Base-by-base conservation (phyloP, 2,113 vertebrate genomes). In the Hippocampus mohnikei region DNA sequence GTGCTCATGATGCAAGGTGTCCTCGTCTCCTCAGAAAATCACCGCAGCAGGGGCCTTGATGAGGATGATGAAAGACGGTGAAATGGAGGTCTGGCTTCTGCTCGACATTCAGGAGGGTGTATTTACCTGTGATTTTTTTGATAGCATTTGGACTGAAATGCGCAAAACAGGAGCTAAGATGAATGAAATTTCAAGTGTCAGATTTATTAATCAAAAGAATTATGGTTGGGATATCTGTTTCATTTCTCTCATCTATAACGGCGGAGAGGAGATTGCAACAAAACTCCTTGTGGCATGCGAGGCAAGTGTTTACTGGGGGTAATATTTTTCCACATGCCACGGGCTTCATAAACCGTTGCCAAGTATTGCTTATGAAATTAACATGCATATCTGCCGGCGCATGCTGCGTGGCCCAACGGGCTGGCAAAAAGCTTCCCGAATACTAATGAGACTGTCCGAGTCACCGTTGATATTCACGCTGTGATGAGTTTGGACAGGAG, bases 61-160 rank as follows among this genome's bases (percentile, higher is more conserved):
- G 81, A 81, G 71, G 85, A 81, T 88, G 90, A 89, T 89, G 87
- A 88, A 88, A 91, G 74, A 61, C 37, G 37, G 40, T 82, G 88
- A 87, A 91, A 91, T 37, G 23, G 65, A 48, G 76, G 66, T 70
- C 79, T 65, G 74, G 60, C 66, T 81, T 65, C 69, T 53, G 69
- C 42, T 59, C 77, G 71, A 80, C 70, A 66, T 63, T 80, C 70
- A 75, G 68, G 59, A 23, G 41, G 59, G 74, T 25, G 75, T 75
- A 76, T 83, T 79, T 72, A 86, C 73, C 74, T 78, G 59, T 71
- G 74, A 71, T 75, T 50, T 66, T 78, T 81, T 72, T 25, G 53
- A 61, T 62, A 71, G 63, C n/a, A 25, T 25, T 40, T 44, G 67
- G 56, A 42, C 3, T 29, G 41, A 40, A 59, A 46, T 60, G 40